Percentiles rank a stretch among this genome's conserved stretches.
These are phyloP conservation scores for Lagopus leucura DNA, from an alignment of 2,113 vertebrate genomes.

Conservation along the genomic window DNA sequence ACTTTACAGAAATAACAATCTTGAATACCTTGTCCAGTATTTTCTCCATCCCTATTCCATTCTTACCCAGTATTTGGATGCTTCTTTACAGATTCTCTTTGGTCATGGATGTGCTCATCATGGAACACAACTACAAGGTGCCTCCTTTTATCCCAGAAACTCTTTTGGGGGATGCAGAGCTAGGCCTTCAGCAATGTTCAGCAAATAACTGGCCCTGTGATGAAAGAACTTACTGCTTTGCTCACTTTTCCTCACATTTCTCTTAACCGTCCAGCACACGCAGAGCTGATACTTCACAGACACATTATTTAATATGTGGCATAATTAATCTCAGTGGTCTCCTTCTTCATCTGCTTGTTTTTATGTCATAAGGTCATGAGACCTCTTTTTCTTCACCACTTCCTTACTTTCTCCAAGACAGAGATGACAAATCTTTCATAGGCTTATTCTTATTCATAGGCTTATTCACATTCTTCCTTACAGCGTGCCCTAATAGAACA, in stretches of 20 bases:
- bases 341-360: background rate
- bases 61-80: background rate
- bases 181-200: background rate
- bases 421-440: background rate
- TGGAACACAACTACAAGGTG: background rate
- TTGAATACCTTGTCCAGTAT: background rate
- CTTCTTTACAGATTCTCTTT: background rate
- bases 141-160: background rate
- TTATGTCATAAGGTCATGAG: background rate
- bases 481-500: background rate
- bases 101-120: background rate
- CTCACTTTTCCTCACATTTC: background rate
- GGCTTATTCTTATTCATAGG: too few relatives aligned
- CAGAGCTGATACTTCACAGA: background rate
- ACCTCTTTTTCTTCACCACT: background rate
- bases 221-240: background rate
- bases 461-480: background rate
- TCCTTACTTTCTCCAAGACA: background rate
- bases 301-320: background rate
- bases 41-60: background rate
- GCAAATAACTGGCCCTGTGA: background rate
- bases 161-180: background rate
- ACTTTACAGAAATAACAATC: background rate
- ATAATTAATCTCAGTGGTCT: background rate
- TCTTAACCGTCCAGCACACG: background rate